phyloP scores from a whole-genome alignment of 2,888 invertebrate species.

The Agrochola macilenta region DNA sequence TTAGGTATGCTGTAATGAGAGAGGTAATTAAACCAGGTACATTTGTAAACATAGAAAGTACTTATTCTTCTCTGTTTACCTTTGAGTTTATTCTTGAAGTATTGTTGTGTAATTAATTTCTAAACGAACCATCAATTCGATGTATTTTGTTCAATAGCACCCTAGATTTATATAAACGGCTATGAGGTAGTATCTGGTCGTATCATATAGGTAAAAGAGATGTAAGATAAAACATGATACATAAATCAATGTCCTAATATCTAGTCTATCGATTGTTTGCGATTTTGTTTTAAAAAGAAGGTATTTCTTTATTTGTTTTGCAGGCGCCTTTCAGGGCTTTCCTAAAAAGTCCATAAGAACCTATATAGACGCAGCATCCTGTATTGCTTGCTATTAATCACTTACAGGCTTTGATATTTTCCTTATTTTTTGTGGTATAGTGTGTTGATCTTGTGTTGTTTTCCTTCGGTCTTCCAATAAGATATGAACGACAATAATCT shows the following conservation, averaged over 20 bases:
- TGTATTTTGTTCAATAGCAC: neutral
- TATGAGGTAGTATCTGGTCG: too few relatives aligned
- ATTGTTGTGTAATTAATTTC: neutral
- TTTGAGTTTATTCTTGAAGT: neutral
- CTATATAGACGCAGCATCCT: neutral
- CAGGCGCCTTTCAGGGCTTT: neutral
- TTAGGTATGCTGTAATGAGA: conserved; percentile 13
- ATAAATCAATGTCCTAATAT: too few relatives aligned
- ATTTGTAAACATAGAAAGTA: conserved; percentile 23
- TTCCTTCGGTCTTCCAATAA: neutral
- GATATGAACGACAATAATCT: too few relatives aligned
- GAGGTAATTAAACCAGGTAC: conserved; percentile 29
- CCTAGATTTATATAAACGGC: too few relatives aligned
- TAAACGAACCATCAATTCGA: neutral
- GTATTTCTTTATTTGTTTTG: neutral
- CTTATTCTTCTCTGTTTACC: conserved; percentile 1
- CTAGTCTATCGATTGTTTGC: too few relatives aligned
- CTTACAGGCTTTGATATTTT: neutral
- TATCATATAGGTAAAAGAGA: neutral
- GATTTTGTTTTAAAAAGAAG: neutral
- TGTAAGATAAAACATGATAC: neutral
- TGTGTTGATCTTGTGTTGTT: too few relatives aligned
- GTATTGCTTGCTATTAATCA: neutral
- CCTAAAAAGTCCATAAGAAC: neutral
- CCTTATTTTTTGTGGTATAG: neutral